phyloP scores from a whole-genome alignment of 2,888 invertebrate species.

The Rhyacophila evoluta region DNA sequence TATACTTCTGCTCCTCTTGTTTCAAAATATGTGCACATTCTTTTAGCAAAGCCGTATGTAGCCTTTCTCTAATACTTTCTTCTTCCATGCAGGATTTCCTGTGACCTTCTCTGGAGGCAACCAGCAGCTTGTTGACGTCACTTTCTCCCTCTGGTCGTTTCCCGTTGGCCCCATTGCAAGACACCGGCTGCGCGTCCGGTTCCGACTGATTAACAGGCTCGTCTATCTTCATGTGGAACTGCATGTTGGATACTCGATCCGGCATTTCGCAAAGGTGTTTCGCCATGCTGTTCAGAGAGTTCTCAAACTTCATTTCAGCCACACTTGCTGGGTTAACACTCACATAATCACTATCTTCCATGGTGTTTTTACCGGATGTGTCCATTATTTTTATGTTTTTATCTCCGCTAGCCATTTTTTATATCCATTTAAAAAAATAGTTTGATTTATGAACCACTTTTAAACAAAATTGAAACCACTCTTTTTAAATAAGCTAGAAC shows the following conservation, averaged over 20 bases:
- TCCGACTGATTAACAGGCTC: not conserved
- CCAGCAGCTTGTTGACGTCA: not conserved
- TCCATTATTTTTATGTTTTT: constrained; percentile 33
- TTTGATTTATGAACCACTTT: too few relatives aligned
- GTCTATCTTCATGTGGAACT: constrained; percentile 17
- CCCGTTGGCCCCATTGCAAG: not conserved
- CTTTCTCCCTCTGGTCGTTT: not conserved
- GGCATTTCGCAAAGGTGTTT: not conserved
- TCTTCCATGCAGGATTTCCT: constrained; percentile 78
- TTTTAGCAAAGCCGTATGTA: constrained; percentile 72
- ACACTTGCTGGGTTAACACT: not conserved
- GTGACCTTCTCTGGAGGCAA: constrained; percentile 54
- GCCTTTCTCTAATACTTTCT: constrained; percentile 75
- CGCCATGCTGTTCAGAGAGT: constrained; percentile 5
- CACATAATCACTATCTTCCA: constrained; percentile 3
- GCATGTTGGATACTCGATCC: not conserved
- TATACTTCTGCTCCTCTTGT: constrained; percentile 72
- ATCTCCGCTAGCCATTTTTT: constrained; percentile 41
- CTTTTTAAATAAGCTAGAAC: too few relatives aligned
- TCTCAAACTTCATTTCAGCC: not conserved
- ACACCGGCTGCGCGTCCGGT: not conserved
- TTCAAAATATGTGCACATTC: constrained; percentile 76
- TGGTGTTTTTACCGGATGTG: not conserved
- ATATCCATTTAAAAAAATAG: constrained; percentile 27
- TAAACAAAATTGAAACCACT: too few relatives aligned